Conservation (phyloP, 2,113 vertebrate species). For the Butorides virescens region DNA sequence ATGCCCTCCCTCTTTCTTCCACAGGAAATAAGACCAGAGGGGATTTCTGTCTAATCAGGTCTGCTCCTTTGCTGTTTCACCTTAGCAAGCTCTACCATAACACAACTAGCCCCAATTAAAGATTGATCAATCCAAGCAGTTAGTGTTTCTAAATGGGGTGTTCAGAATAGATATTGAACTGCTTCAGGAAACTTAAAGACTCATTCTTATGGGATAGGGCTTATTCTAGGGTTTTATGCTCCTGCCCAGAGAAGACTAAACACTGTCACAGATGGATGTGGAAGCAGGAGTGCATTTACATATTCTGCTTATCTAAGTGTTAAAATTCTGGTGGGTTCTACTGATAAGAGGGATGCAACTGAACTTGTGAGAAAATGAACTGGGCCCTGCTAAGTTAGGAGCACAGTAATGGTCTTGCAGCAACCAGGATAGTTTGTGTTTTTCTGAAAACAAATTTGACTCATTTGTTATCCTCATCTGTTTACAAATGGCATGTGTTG, state of each 20-base stretch:
- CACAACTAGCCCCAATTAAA: neutral
- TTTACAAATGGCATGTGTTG: neutral
- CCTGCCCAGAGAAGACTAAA: neutral
- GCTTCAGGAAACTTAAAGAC: neutral
- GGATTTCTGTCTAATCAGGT: neutral
- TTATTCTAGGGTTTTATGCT: neutral
- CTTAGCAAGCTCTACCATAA: neutral
- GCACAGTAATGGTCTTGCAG: fast-evolving
- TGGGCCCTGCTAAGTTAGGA: neutral
- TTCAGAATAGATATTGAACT: neutral
- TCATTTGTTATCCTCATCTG: neutral
- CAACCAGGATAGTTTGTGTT: neutral
- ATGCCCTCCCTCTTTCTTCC: neutral
- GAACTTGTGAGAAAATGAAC: neutral
- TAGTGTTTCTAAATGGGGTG: neutral
- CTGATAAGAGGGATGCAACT: neutral
- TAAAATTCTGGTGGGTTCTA: neutral
- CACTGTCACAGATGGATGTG: neutral
- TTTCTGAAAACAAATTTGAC: neutral
- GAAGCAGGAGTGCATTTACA: neutral
- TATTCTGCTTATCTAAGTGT: neutral
- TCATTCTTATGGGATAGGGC: neutral
- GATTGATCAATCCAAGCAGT: neutral
- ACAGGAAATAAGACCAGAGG: neutral
- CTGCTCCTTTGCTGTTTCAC: neutral